phyloP scores from a whole-genome alignment of 2,113 vertebrate species.

The Choloepus hoffmanni region DNA sequence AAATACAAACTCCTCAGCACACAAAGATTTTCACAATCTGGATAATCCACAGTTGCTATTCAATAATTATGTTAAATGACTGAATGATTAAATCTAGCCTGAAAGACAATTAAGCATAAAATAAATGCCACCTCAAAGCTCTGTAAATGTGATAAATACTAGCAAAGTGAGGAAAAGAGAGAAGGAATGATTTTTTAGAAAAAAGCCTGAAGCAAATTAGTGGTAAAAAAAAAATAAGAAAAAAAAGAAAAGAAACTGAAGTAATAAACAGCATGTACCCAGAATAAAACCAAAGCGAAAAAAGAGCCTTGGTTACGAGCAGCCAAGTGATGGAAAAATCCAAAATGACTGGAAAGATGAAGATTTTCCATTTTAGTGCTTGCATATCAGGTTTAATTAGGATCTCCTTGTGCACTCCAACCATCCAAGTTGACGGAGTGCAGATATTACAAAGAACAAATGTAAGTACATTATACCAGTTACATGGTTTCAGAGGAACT shows the following conservation, averaged over 20 bases:
- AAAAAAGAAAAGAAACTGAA: neutral
- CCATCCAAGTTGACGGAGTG: neutral
- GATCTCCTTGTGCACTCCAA: neutral
- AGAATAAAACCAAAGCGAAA: conserved; percentile 37
- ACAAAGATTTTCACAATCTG: conserved; percentile 53
- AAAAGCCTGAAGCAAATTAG: conserved; percentile 12
- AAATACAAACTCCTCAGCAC: conserved; percentile 30
- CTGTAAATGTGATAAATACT: neutral
- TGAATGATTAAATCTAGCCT: neutral
- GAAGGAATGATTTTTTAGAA: neutral
- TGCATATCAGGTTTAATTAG: neutral
- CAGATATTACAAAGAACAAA: conserved; percentile 29
- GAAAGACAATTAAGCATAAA: conserved; percentile 13
- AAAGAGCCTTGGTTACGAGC: neutral
- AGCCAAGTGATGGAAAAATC: neutral
- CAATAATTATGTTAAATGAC: neutral
- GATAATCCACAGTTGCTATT: neutral
- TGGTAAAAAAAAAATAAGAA: conserved; percentile 24
- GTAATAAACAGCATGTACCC: neutral
- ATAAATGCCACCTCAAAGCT: neutral
- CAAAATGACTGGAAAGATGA: neutral
- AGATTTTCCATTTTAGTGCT: conserved; percentile 1
- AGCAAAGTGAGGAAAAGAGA: neutral
- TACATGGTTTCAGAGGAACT: conserved; percentile 29
- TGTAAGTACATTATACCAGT: neutral